Conservation (phyloP, 2,888 invertebrate species). For the Troides helena region DNA sequence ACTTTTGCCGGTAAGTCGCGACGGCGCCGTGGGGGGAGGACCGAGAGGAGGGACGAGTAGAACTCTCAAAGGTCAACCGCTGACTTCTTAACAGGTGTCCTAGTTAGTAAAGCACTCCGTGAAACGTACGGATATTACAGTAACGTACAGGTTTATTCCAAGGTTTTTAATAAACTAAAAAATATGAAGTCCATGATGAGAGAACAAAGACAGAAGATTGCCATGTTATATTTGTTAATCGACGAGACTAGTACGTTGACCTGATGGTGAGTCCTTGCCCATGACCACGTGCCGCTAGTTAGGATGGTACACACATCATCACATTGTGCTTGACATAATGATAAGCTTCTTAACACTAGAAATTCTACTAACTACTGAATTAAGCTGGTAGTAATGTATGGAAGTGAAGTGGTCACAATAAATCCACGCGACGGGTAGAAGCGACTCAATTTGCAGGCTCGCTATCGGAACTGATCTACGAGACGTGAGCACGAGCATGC, state of each 20-base stretch:
- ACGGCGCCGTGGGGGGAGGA: not conserved
- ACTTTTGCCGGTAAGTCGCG: conserved; percentile 34
- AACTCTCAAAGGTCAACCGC: conserved; percentile 40
- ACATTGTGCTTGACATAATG: no score
- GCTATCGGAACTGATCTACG: conserved; percentile 26
- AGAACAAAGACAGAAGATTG: no score
- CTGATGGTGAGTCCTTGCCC: no score
- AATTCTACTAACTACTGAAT: not conserved
- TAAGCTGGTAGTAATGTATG: not conserved
- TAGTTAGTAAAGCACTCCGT: conserved; percentile 32
- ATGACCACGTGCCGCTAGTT: no score
- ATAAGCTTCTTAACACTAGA: no score
- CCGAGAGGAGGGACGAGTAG: not conserved
- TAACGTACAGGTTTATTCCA: not conserved
- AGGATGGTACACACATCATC: no score
- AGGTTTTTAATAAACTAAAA: no score
- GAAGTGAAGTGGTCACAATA: conserved; percentile 22
- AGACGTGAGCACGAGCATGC: conserved; percentile 17
- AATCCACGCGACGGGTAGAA: conserved; percentile 7
- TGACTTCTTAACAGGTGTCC: conserved; percentile 47
- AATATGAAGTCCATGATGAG: not conserved
- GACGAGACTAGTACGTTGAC: not conserved
- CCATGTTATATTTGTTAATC: not conserved
- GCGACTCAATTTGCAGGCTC: conserved; percentile 25
- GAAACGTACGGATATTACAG: conserved; percentile 34